A percentile compares a stretch with the other conserved stretches of the same genome.
phyloP scores from a whole-genome alignment of 1,140 invertebrate species.

The Penaeus chinensis region DNA sequence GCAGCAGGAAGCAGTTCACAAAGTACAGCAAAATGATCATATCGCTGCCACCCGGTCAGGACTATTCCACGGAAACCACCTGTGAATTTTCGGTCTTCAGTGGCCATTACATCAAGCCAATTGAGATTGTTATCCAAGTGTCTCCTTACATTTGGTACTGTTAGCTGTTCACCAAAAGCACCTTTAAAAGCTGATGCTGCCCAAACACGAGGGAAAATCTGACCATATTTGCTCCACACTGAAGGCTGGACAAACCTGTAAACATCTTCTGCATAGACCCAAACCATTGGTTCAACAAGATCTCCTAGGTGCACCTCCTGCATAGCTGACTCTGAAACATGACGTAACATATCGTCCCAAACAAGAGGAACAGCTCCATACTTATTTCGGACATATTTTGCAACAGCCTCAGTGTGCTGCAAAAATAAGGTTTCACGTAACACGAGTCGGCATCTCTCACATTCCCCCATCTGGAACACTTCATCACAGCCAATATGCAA shows the following conservation, averaged over 20 bases:
- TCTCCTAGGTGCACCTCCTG: slow-evolving; percentile 77
- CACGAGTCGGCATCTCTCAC: slow-evolving; percentile 76
- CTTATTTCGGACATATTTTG: slow-evolving; percentile 67
- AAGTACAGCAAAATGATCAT: slow-evolving; percentile 92
- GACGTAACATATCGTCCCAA: slow-evolving; percentile 95
- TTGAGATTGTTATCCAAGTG: slow-evolving; percentile 80
- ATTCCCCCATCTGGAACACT: slow-evolving; percentile 82
- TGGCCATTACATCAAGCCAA: slow-evolving; percentile 78
- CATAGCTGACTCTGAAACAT: slow-evolving; percentile 71
- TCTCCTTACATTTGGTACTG: slow-evolving; percentile 74
- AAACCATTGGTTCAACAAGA: slow-evolving; percentile 88
- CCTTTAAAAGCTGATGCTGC: slow-evolving; percentile 93
- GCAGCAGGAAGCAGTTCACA: slow-evolving; percentile 90
- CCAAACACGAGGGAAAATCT: slow-evolving; percentile 90
- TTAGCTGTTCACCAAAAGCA: slow-evolving; percentile 74
- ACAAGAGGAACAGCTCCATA: slow-evolving; percentile 77
- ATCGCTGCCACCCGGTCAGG: slow-evolving; percentile 78
- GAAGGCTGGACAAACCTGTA: slow-evolving; percentile 72
- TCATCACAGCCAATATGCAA: slow-evolving; percentile 78
- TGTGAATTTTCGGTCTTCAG: slow-evolving; percentile 72
- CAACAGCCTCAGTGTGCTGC: slow-evolving; percentile 67
- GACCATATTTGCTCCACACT: slow-evolving; percentile 84
- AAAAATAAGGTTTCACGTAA: slow-evolving; percentile 69
- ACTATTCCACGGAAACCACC: slow-evolving; percentile 73
- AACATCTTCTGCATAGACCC: slow-evolving; percentile 79